These are phyloP conservation scores for Virgularia gustaviana DNA, from an alignment of 92 coral and sea anemone species.

Conservation along the genomic window DNA sequence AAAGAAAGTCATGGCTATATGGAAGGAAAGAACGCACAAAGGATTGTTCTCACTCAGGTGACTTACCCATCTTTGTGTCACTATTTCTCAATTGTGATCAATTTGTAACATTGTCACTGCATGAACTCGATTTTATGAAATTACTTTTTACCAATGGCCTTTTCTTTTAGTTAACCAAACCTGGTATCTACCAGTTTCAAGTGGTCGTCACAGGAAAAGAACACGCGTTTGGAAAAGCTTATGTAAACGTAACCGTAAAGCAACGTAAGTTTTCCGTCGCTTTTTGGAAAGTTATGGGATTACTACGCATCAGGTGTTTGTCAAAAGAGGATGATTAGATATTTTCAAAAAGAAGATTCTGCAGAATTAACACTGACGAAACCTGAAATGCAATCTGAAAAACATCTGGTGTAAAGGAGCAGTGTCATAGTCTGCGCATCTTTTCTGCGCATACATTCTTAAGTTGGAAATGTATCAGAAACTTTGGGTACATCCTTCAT, in stretches of 20 bases:
- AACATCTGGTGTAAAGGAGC: too few species aligned
- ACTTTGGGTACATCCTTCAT: too few species aligned
- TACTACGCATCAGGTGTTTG: neutral
- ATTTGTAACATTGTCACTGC: neutral
- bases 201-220: constrained; percentile 69
- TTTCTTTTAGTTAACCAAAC: constrained; percentile 70
- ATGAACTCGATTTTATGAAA: neutral
- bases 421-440: too few species aligned
- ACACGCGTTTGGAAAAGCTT: constrained; percentile 78
- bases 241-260: constrained; percentile 79
- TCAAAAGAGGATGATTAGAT: neutral
- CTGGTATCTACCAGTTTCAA: constrained; percentile 89
- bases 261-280: constrained; percentile 54
- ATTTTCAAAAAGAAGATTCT: neutral
- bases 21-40: constrained; percentile 90
- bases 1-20: constrained; percentile 93
- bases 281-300: neutral
- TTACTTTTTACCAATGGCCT: too few species aligned
- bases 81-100: neutral
- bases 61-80: neutral
- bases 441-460: too few species aligned
- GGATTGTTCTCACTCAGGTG: constrained; percentile 87
- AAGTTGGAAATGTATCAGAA: too few species aligned
- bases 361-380: too few species aligned
- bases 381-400: too few species aligned